Base-by-base conservation (phyloP, 2,113 vertebrate species). In the Microcebus tavaratra region DNA sequence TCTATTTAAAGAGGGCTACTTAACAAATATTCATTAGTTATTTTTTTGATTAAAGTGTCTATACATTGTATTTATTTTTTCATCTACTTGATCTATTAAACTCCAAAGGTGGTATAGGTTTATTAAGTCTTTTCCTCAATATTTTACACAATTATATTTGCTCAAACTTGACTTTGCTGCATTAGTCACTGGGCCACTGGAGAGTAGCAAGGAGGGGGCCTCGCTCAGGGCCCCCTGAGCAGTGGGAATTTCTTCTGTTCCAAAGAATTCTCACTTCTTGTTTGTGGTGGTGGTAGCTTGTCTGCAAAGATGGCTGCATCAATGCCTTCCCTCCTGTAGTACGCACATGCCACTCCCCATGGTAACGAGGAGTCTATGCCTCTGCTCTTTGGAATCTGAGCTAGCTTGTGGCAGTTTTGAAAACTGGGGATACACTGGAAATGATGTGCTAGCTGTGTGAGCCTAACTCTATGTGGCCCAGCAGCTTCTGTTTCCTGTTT, bases 91-190 rank as follows among this genome's bases (percentile, higher is more conserved):
- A 36, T 91, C 14, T 92, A 10, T 75, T 80, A 36, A 76, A 42
- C 55, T 86, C 65, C 50, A 68, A 78, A 39, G 63, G 57, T 91
- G 34, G 23, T 80, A 13, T 87, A 17, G n/a, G 15, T 59, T 91
- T 87, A 82, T 75, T 72, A 84, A 76, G 14, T 11, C 55, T 48
- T 18, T 34, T 9, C 15, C 25, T 8, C 1, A 59, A 61, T 80
- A 90, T 82, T 96, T 92, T 76, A 91, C 78, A 92, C 34, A 94
- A 70, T 88, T 83, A 79, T 20, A 86, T 89, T 95, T 76, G 6
- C 70, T 95, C 75, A 87, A 67, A 90, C 72, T 96, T 88, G 48
- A 92, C 72, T 97, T 90, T 78, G 36, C 61, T 79, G 2, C 63
- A 81, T 84, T 36, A 94, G 53, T 73, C 78, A 67, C 0, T 42